Evolutionary conservation across 2,888 invertebrate species (phyloP).

Genomic region (Mylabris sibirica): DNA sequence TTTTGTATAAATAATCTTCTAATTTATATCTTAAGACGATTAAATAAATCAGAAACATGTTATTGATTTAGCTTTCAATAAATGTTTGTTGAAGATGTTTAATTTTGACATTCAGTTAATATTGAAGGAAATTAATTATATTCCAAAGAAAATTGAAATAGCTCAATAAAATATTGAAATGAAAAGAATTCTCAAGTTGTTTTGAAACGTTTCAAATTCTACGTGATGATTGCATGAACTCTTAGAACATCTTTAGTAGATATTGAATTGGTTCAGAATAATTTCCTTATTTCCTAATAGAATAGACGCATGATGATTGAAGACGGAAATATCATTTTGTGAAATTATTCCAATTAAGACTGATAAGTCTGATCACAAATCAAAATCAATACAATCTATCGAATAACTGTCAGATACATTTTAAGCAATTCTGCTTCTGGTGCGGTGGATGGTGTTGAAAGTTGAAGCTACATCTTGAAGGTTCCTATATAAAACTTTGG

Average conservation of each 20-base stretch:
- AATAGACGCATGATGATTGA: background rate
- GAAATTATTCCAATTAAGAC: background rate
- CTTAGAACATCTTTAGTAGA: constrained; percentile 45
- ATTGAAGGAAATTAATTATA: background rate
- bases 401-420: background rate
- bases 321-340: background rate
- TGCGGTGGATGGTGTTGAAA: constrained; percentile 10
- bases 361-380: background rate
- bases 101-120: background rate
- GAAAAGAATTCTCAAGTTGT: background rate
- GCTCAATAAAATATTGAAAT: background rate
- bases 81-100: constrained; percentile 9
- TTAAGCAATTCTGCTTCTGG: background rate
- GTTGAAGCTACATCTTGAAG: constrained; percentile 32
- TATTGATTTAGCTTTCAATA: constrained; percentile 2
- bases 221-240: too few species aligned
- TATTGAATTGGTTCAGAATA: constrained; percentile 53
- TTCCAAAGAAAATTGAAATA: constrained; percentile 2
- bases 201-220: background rate
- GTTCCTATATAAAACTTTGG: constrained; percentile 38
- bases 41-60: background rate
- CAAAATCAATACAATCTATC: background rate
- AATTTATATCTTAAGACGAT: background rate
- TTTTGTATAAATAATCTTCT: background rate
- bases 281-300: constrained; percentile 31